Percentiles rank a stretch among this genome's conserved stretches.
Conservation (phyloP, 1,140 invertebrate genomes). For the Papilio machaon region DNA sequence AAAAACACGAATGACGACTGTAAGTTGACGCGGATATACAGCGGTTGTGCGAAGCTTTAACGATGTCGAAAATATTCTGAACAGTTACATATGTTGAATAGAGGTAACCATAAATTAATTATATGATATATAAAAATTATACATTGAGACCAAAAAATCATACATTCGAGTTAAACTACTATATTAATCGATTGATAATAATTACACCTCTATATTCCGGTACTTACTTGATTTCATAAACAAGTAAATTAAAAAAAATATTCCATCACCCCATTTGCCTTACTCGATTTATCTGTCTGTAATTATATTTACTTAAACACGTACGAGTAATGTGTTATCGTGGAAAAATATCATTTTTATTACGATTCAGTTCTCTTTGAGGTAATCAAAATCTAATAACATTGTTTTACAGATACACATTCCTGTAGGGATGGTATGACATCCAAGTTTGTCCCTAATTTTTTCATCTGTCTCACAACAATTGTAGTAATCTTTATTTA, state of each 20-base stretch:
- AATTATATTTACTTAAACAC: too few relatives aligned
- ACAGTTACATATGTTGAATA: neutral
- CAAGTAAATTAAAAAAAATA: neutral
- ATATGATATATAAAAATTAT: neutral
- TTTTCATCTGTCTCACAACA: too few relatives aligned
- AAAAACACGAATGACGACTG: conserved; percentile 1
- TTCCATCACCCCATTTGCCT: neutral
- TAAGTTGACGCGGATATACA: neutral
- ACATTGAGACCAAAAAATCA: neutral
- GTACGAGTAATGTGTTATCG: neutral
- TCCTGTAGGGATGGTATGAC: too few relatives aligned
- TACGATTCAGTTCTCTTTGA: too few relatives aligned
- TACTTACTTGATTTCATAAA: too few relatives aligned
- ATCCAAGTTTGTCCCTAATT: too few relatives aligned
- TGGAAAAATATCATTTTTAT: neutral
- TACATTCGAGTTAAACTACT: too few relatives aligned
- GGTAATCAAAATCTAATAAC: too few relatives aligned
- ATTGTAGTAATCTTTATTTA: too few relatives aligned
- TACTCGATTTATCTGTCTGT: neutral
- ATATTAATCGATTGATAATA: too few relatives aligned
- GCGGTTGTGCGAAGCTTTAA: conserved; percentile 1
- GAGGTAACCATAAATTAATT: neutral
- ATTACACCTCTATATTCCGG: too few relatives aligned
- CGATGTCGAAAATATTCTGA: neutral
- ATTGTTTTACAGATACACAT: too few relatives aligned